Conservation (phyloP, 2,888 invertebrate genomes). For the Tenthredo scrophulariae region DNA sequence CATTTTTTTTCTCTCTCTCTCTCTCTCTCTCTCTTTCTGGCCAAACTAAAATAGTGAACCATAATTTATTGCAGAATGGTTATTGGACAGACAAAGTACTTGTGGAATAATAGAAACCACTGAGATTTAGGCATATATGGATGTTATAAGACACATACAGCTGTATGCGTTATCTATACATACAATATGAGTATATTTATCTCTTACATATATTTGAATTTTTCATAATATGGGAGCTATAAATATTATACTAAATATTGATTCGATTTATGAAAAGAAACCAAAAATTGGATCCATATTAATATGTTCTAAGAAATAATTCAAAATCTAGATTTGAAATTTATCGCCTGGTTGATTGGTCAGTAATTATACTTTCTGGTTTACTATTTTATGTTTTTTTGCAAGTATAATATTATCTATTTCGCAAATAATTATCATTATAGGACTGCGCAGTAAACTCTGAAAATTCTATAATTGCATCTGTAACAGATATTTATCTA, state of each 20-base stretch:
- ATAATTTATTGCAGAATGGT: neutral
- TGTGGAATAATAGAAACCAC: neutral
- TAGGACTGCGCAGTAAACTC: neutral
- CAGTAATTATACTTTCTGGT: constrained; percentile 19
- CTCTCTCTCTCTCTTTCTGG: neutral
- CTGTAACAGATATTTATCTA: constrained; percentile 7
- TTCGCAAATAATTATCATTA: neutral
- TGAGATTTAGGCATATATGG: constrained; percentile 3
- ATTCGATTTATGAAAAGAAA: neutral
- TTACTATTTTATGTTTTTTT: neutral
- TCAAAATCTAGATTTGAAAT: neutral
- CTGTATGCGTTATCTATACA: neutral
- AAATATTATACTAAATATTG: neutral
- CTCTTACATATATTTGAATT: constrained; percentile 4
- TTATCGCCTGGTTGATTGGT: neutral
- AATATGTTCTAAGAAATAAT: neutral
- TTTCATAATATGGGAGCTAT: constrained; percentile 9
- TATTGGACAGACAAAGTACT: neutral
- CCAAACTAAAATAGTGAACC: constrained; percentile 20
- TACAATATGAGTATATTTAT: constrained; percentile 2
- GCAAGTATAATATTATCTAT: no score
- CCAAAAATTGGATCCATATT: neutral
- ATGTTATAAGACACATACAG: neutral
- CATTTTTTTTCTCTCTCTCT: neutral
- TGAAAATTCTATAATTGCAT: constrained; percentile 15